phyloP scores from a whole-genome alignment of 2,888 invertebrate species.

The Tiphia femorata region DNA sequence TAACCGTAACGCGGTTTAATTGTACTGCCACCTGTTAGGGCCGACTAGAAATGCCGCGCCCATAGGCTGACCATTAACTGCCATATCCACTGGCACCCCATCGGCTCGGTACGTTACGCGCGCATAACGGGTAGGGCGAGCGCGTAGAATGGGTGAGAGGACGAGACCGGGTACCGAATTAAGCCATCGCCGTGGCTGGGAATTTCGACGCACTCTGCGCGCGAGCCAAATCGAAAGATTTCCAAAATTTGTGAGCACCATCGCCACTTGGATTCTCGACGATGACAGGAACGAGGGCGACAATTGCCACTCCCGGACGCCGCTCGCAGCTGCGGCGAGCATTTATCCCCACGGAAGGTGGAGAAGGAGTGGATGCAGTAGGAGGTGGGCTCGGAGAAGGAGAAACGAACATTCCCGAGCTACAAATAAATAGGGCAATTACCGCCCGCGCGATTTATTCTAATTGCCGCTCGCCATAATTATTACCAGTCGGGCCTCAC shows the following conservation, averaged over 20 bases:
- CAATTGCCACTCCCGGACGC: too few relatives aligned
- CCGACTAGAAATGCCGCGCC: constrained; percentile 40
- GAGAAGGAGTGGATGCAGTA: background rate
- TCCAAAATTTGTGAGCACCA: too few relatives aligned
- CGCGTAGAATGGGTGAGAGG: background rate
- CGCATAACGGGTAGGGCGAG: background rate
- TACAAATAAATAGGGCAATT: constrained; percentile 59
- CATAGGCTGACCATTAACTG: constrained; percentile 51
- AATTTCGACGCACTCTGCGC: too few relatives aligned
- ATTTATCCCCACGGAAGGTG: constrained; percentile 11
- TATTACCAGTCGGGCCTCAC: constrained; percentile 53
- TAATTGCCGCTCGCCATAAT: constrained; percentile 57
- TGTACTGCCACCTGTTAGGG: constrained; percentile 62
- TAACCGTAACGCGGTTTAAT: constrained; percentile 64
- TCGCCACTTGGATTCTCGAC: too few relatives aligned
- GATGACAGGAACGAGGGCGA: too few relatives aligned
- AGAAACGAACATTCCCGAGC: constrained; percentile 8
- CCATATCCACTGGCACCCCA: constrained; percentile 32
- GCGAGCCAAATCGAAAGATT: too few relatives aligned
- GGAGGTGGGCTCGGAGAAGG: background rate
- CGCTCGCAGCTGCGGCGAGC: background rate
- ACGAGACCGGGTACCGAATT: background rate
- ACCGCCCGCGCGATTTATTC: constrained; percentile 55
- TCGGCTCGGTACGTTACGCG: constrained; percentile 21
- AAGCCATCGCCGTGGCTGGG: too few relatives aligned